Evolutionary conservation across 2,113 vertebrate genomes (phyloP).

Genomic region (Cyrtonyx montezumae): DNA sequence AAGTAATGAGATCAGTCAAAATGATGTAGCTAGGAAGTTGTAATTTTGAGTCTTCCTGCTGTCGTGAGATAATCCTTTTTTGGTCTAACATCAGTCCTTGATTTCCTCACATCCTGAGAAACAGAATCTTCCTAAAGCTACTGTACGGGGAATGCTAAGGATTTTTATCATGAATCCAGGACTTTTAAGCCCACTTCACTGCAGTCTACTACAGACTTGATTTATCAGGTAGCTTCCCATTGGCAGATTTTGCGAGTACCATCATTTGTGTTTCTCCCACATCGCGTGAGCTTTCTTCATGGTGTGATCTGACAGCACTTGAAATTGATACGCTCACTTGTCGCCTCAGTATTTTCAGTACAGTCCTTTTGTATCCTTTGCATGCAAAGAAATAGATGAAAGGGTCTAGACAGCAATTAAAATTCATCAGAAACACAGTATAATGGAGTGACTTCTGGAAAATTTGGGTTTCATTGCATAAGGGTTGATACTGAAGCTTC

Average conservation of each 20-base stretch:
- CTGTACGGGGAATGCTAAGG: neutral
- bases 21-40: neutral
- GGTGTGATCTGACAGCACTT: constrained; percentile 86
- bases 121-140: neutral
- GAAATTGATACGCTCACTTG: constrained; percentile 91
- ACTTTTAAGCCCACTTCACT: neutral
- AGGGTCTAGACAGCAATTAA: constrained; percentile 95
- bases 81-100: neutral
- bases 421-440: constrained; percentile 94
- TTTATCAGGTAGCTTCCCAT: constrained; percentile 68
- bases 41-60: constrained; percentile 15
- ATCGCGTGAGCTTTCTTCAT: constrained; percentile 87
- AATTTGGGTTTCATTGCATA: constrained; percentile 78
- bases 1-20: neutral
- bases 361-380: constrained; percentile 95
- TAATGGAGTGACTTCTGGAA: constrained; percentile 94
- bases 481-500: constrained; percentile 81
- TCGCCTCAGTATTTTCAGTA: constrained; percentile 87
- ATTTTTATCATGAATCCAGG: neutral
- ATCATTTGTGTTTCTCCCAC: constrained; percentile 72
- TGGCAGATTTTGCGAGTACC: constrained; percentile 72
- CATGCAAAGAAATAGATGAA: constrained; percentile 98
- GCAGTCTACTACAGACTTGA: neutral
- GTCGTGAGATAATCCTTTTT: neutral
- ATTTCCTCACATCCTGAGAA: neutral